These are phyloP conservation scores for Augochlorella aurata DNA, from an alignment of 2,888 invertebrate genomes.

Conservation along the genomic window DNA sequence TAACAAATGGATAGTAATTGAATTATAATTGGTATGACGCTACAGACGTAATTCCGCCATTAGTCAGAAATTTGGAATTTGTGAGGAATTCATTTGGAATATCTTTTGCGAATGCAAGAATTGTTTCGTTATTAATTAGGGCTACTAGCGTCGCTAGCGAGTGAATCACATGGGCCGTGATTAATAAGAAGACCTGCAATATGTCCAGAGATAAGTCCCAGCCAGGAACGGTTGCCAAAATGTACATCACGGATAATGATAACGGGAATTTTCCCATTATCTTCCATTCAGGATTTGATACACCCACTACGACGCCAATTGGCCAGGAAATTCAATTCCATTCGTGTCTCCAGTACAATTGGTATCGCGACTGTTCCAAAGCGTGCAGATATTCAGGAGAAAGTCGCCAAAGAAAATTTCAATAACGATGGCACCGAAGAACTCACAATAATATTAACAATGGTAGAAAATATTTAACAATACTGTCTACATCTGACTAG, in stretches of 20 bases:
- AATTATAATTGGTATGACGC: not conserved
- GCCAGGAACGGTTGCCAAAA: constrained; percentile 4
- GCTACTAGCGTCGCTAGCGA: not conserved
- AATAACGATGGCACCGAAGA: not conserved
- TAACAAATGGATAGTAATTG: not conserved
- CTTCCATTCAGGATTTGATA: not conserved
- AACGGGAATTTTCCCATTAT: constrained; percentile 15
- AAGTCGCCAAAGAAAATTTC: not conserved
- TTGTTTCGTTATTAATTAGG: constrained; percentile 6
- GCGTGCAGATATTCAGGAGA: constrained; percentile 12
- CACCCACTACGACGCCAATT: constrained; percentile 16
- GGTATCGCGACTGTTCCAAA: not conserved
- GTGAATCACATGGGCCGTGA: not conserved
- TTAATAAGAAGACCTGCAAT: not conserved
- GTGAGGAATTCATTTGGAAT: not conserved
- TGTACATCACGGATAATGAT: constrained; percentile 10
- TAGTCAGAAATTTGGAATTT: not conserved
- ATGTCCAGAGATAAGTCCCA: not conserved
- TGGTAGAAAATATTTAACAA: not conserved
- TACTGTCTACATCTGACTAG: not conserved
- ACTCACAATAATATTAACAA: not conserved
- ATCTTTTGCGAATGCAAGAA: not conserved
- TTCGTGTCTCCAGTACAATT: constrained; percentile 14
- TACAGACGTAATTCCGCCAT: not conserved
- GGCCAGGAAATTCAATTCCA: constrained; percentile 17